phyloP scores from a whole-genome alignment of 2,113 vertebrate genomes.

The Cricetomys ansorgei region DNA sequence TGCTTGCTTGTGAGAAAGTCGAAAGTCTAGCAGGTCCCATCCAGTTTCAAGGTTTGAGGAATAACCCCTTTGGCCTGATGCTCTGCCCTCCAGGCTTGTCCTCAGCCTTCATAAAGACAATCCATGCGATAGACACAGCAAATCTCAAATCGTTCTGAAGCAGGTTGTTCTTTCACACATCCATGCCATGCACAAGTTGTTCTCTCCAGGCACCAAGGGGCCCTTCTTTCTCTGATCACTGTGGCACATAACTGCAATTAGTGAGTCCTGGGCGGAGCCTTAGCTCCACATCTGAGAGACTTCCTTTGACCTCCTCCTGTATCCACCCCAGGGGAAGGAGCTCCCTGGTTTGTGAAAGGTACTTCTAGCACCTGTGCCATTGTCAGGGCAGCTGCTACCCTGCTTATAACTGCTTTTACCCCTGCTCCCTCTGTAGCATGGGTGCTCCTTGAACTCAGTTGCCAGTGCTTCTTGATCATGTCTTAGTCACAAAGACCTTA shows the following conservation, averaged over 20 bases:
- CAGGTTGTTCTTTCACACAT: slow-evolving; percentile 53
- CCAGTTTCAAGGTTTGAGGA: neutral
- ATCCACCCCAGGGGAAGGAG: neutral
- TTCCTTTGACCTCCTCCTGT: neutral
- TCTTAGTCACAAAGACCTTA: neutral
- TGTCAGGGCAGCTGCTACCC: neutral
- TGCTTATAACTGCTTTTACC: neutral
- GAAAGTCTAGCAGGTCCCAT: neutral
- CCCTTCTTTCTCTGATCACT: neutral
- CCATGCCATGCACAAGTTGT: neutral
- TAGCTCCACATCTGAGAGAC: neutral
- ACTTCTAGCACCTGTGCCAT: neutral
- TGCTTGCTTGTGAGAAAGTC: neutral
- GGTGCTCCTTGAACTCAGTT: neutral
- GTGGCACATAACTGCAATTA: neutral
- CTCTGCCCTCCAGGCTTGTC: neutral
- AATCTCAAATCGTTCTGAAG: slow-evolving; percentile 24
- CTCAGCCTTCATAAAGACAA: neutral
- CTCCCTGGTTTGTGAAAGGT: neutral
- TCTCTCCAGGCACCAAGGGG: neutral
- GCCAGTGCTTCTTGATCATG: neutral
- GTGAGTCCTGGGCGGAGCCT: neutral
- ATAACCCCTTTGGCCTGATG: neutral
- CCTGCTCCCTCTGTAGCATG: neutral
- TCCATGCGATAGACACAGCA: neutral